Percentiles rank a stretch among this genome's conserved stretches.
phyloP scores from a whole-genome alignment of 2,888 invertebrate species.

The Seira sanloemensis region DNA sequence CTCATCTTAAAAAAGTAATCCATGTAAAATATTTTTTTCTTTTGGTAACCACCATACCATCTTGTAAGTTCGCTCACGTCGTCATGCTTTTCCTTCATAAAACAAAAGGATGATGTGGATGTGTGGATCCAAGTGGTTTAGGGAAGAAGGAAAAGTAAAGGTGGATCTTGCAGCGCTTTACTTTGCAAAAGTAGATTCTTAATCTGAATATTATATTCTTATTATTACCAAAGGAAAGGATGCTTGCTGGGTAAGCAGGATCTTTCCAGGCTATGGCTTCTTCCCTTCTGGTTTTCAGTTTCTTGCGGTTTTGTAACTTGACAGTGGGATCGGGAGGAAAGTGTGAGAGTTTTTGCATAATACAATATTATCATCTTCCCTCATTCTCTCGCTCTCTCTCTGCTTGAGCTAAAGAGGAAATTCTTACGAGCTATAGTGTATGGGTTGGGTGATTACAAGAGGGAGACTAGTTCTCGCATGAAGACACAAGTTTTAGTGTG shows the following conservation, averaged over 20 bases:
- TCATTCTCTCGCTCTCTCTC: background rate
- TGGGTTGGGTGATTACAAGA: background rate
- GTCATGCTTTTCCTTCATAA: background rate
- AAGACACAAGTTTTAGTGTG: conserved; percentile 12
- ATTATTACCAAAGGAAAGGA: conserved; percentile 6
- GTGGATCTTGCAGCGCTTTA: background rate
- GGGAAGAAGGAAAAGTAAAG: background rate
- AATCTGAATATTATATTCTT: conserved; percentile 16
- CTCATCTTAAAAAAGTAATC: conserved; percentile 48
- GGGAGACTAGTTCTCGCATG: background rate
- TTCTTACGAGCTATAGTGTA: too few species aligned
- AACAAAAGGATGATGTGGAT: conserved; percentile 8
- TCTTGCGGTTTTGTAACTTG: conserved; percentile 62
- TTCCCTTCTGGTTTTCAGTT: conserved; percentile 43
- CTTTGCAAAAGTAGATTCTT: conserved; percentile 13
- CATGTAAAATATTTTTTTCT: conserved; percentile 14
- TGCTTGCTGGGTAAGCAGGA: too few species aligned
- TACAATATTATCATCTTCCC: conserved; percentile 51
- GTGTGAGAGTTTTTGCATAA: conserved; percentile 57
- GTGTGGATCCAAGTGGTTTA: background rate
- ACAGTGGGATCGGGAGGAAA: conserved; percentile 49
- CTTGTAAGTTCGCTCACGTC: conserved; percentile 29
- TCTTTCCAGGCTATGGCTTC: too few species aligned
- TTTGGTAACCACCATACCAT: conserved; percentile 9
- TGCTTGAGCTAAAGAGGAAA: background rate